Evolutionary conservation across 2,888 invertebrate species (phyloP).

Genomic region (Pseudococcus jackbeardsleyi): DNA sequence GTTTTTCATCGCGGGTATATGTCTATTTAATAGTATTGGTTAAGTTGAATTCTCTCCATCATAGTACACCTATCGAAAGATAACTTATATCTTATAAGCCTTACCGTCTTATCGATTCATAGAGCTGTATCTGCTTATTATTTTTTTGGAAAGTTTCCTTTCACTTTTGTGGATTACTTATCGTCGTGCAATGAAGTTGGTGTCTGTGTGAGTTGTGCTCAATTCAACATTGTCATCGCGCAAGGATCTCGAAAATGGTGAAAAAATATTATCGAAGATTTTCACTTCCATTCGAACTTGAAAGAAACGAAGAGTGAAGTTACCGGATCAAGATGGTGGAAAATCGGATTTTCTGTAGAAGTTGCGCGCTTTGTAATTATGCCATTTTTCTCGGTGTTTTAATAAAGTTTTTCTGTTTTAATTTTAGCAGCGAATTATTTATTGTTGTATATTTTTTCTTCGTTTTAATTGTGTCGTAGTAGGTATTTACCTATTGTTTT

Average conservation of each 20-base stretch:
- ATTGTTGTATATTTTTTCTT: constrained; percentile 42
- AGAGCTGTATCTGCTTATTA: too few species aligned
- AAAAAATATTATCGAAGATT: background rate
- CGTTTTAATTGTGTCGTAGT: constrained; percentile 21
- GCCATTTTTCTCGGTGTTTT: constrained; percentile 25
- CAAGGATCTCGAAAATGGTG: background rate
- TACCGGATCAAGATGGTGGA: constrained; percentile 8
- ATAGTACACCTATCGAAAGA: too few species aligned
- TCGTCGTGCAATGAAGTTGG: too few species aligned
- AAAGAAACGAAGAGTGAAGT: background rate
- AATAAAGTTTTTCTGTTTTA: background rate
- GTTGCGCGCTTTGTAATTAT: constrained; percentile 34
- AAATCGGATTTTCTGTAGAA: background rate
- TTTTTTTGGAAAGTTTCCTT: too few species aligned
- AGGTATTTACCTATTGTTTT: constrained; percentile 9
- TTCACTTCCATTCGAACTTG: background rate
- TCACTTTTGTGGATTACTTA: too few species aligned
- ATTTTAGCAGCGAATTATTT: constrained; percentile 27
- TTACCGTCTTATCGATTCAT: too few species aligned
- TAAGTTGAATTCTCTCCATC: too few species aligned
- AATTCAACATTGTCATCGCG: background rate
- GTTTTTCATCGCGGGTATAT: too few species aligned
- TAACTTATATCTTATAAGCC: too few species aligned
- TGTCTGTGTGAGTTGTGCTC: too few species aligned
- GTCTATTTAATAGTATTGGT: too few species aligned